Percentiles rank a stretch among this genome's conserved stretches.
phyloP scores from a whole-genome alignment of 2,797 vertebrate species.

The Orientallactaga sibirica region DNA sequence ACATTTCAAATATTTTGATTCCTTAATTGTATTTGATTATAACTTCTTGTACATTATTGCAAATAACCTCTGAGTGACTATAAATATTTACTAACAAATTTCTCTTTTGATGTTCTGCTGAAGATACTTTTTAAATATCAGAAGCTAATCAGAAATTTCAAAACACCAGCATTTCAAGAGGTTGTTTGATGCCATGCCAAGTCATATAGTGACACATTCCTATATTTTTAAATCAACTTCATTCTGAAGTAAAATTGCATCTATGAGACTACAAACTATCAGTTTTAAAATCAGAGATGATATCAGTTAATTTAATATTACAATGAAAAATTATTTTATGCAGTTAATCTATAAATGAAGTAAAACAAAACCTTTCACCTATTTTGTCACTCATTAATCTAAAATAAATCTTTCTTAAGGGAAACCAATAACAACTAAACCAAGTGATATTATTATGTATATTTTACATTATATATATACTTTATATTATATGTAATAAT shows the following conservation, averaged over 20 bases:
- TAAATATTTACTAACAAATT: neutral
- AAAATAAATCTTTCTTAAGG: constrained; percentile 81
- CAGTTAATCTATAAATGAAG: constrained; percentile 75
- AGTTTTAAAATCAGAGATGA: constrained; percentile 59
- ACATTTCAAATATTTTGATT: neutral
- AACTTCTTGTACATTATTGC: neutral
- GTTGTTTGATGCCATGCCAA: neutral
- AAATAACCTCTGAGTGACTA: neutral
- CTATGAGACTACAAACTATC: constrained; percentile 37
- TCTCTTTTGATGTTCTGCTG: constrained; percentile 6
- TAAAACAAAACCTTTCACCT: constrained; percentile 72
- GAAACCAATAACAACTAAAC: constrained; percentile 79
- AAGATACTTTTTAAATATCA: neutral
- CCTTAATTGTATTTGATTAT: constrained; percentile 12
- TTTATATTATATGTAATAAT: no score
- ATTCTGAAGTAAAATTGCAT: constrained; percentile 22
- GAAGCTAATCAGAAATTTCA: neutral
- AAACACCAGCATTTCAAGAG: neutral
- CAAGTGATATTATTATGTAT: neutral
- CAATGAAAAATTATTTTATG: constrained; percentile 70
- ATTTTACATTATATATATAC: no score
- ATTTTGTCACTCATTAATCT: constrained; percentile 71
- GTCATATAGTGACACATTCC: neutral
- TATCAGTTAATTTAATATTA: constrained; percentile 74
- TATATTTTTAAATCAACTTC: neutral